phyloP scores from a whole-genome alignment of 1,140 invertebrate species.

The Hestina assimilis region DNA sequence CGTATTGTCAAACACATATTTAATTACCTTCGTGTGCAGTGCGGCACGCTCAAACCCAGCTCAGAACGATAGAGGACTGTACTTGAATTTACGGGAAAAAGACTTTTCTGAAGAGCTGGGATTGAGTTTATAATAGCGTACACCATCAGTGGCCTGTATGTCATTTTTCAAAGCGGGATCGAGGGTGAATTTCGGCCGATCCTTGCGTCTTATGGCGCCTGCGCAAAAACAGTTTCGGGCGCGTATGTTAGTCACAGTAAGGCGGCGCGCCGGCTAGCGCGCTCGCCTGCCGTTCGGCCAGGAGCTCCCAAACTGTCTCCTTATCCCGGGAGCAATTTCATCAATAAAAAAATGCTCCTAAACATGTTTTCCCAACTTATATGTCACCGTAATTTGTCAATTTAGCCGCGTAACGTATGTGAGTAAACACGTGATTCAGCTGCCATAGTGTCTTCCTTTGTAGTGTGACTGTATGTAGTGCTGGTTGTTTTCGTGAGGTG shows the following conservation, averaged over 20 bases:
- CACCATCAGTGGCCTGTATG: conserved; percentile 29
- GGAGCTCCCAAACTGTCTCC: conserved; percentile 21
- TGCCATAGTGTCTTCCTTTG: conserved; percentile 65
- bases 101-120: background rate
- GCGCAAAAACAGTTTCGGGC: conserved; percentile 55
- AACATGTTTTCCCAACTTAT: conserved; percentile 37
- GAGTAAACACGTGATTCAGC: conserved; percentile 35
- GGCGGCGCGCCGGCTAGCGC: conserved; percentile 74
- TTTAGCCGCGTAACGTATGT: conserved; percentile 39
- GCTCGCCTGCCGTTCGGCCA: conserved; percentile 59
- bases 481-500: conserved; percentile 70
- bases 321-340: conserved; percentile 40
- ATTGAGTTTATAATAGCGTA: conserved; percentile 17
- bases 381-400: conserved; percentile 58
- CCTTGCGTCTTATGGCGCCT: conserved; percentile 59
- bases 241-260: conserved; percentile 63
- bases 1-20: conserved; percentile 76
- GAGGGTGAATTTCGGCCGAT: conserved; percentile 67
- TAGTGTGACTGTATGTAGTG: conserved; percentile 53
- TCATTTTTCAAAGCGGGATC: conserved; percentile 28
- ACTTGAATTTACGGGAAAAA: conserved; percentile 6
- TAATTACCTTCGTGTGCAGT: conserved; percentile 76
- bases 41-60: conserved; percentile 57
- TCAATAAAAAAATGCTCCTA: conserved; percentile 63
- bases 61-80: conserved; percentile 18